phyloP scores from a whole-genome alignment of 2,113 vertebrate genomes.

The Vimba vimba region DNA sequence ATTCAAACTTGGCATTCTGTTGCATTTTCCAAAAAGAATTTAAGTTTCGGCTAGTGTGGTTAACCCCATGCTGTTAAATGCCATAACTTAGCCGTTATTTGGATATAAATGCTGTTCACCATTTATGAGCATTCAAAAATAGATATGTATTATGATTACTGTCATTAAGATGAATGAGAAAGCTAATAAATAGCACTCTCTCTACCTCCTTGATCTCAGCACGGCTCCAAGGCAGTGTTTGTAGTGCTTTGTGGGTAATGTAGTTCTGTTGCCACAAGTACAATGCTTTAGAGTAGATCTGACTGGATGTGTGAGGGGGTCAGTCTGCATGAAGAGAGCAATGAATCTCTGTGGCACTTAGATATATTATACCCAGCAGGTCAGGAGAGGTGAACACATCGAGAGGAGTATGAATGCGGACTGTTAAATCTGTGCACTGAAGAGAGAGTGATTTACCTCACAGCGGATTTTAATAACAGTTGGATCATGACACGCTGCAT shows the following conservation, averaged over 20 bases:
- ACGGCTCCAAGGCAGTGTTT: background rate
- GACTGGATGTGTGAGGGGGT: background rate
- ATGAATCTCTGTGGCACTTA: background rate
- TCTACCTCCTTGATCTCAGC: background rate
- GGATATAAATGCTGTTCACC: no score
- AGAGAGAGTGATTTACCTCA: constrained; percentile 59
- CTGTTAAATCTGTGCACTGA: constrained; percentile 42
- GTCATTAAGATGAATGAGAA: no score
- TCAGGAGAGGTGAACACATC: background rate
- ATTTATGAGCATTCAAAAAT: no score
- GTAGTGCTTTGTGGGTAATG: background rate
- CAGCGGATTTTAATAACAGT: constrained; percentile 56
- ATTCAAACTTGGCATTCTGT: no score
- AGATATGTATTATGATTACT: no score
- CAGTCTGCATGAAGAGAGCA: background rate
- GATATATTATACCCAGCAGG: background rate
- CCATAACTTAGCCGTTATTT: no score
- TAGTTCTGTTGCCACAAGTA: background rate
- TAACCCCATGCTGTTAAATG: no score
- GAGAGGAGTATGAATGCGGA: background rate
- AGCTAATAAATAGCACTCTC: background rate
- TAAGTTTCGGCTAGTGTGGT: no score
- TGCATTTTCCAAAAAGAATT: no score
- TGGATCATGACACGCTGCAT: background rate
- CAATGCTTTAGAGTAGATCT: no score